Evolutionary conservation across 1,140 invertebrate species (phyloP).

Genomic region (Procambarus virginalis): DNA sequence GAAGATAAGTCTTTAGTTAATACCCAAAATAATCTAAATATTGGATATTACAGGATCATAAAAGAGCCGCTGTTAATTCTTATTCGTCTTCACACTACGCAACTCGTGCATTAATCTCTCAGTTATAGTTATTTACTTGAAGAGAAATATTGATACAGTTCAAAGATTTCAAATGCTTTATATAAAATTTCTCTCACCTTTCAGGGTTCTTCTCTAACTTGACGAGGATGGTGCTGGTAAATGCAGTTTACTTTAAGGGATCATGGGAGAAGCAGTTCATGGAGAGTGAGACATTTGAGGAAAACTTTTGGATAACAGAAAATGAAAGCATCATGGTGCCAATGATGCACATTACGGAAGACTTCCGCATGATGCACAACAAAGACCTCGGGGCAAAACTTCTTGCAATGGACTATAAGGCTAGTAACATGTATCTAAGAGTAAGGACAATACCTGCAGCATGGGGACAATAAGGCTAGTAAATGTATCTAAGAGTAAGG

Average conservation of each 20-base stretch:
- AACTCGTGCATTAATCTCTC: too few relatives aligned
- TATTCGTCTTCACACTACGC: too few relatives aligned
- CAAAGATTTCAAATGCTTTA: too few relatives aligned
- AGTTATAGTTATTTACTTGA: too few relatives aligned
- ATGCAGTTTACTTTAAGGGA: slow-evolving; percentile 92
- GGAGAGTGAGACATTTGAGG: slow-evolving; percentile 76
- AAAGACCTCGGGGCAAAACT: slow-evolving; percentile 78
- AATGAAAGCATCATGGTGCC: slow-evolving; percentile 75
- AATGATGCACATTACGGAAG: slow-evolving; percentile 81
- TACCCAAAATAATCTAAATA: too few relatives aligned
- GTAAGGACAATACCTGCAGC: too few relatives aligned
- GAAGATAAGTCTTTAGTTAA: too few relatives aligned
- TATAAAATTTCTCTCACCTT: neutral
- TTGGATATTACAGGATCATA: too few relatives aligned
- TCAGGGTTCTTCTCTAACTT: slow-evolving; percentile 73
- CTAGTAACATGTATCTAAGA: slow-evolving; percentile 58
- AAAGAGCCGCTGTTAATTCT: too few relatives aligned
- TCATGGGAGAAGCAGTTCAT: slow-evolving; percentile 83
- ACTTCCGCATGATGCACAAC: slow-evolving; percentile 78
- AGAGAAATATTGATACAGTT: too few relatives aligned
- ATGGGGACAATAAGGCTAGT: too few relatives aligned
- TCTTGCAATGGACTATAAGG: slow-evolving; percentile 83
- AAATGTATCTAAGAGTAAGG: too few relatives aligned
- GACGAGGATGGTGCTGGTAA: slow-evolving; percentile 83
- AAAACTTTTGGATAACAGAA: slow-evolving; percentile 77